Conservation (phyloP, 2,888 invertebrate genomes). For the Diloba caeruleocephala region DNA sequence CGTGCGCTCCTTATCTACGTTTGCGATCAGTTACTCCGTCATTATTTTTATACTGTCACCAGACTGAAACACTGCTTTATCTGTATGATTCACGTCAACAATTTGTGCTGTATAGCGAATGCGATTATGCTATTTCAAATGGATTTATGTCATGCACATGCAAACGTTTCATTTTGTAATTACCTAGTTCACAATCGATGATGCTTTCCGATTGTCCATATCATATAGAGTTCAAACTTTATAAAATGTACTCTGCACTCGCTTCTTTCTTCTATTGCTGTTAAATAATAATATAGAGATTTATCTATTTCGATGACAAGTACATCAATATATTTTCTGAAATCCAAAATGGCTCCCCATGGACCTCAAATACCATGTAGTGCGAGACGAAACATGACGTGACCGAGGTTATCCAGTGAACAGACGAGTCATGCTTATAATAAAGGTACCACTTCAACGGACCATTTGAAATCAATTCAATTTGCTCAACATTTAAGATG, state of each 20-base stretch:
- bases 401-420: conserved; percentile 55
- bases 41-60: conserved; percentile 69
- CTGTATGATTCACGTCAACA: conserved; percentile 57
- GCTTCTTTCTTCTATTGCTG: neutral
- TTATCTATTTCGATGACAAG: conserved; percentile 3
- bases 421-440: conserved; percentile 72
- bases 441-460: conserved; percentile 62
- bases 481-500: conserved; percentile 63
- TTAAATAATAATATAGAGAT: neutral
- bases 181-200: conserved; percentile 16
- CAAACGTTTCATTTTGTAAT: conserved; percentile 32
- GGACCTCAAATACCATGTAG: conserved; percentile 44
- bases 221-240: conserved; percentile 4
- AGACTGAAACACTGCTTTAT: conserved; percentile 59
- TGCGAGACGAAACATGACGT: conserved; percentile 54
- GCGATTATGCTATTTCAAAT: conserved; percentile 47
- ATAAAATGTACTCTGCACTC: too few relatives aligned
- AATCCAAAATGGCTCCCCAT: conserved; percentile 32
- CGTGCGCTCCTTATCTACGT: conserved; percentile 71
- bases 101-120: conserved; percentile 41
- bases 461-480: conserved; percentile 66
- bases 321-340: conserved; percentile 18
- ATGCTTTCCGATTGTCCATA: conserved; percentile 9
- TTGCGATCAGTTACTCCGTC: conserved; percentile 69
- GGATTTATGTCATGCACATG: conserved; percentile 47